phyloP scores from a whole-genome alignment of 2,113 vertebrate species.

The Muscicapa adusta region DNA sequence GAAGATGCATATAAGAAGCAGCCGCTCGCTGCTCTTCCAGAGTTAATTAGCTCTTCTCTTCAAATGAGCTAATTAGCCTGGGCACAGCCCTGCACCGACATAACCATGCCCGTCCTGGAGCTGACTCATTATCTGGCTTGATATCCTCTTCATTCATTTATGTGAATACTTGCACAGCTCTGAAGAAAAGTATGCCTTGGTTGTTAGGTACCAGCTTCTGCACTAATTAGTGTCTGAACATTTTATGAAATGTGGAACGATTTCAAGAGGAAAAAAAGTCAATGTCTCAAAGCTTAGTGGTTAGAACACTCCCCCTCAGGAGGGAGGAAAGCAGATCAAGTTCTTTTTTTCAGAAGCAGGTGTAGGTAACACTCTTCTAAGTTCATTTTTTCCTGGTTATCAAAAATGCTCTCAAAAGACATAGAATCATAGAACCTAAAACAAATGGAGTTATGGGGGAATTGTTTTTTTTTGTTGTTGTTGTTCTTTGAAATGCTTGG shows the following conservation, averaged over 20 bases:
- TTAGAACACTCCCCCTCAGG: not conserved
- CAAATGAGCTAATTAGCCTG: conserved; percentile 47
- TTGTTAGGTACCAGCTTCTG: not conserved
- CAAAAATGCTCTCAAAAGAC: not conserved
- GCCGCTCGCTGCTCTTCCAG: not conserved
- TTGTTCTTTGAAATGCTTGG: not conserved
- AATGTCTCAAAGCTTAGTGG: not conserved
- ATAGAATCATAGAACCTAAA: not conserved
- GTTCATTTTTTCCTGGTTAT: not conserved
- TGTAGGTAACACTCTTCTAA: not conserved
- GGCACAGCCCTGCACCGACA: not conserved
- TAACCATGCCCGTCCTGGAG: conserved; percentile 22
- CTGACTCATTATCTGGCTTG: conserved; percentile 51
- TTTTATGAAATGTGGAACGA: not conserved
- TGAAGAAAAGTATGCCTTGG: not conserved
- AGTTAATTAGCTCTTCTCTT: conserved; percentile 42
- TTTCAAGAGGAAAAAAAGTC: not conserved
- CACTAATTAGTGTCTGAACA: conserved; percentile 18
- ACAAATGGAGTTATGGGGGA: not conserved
- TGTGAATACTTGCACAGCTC: not conserved
- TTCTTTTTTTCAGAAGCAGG: not conserved
- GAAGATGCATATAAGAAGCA: not conserved
- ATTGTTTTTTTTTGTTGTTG: not conserved
- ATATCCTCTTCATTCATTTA: conserved; percentile 35
- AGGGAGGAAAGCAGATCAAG: not conserved